Evolutionary conservation across 2,113 vertebrate genomes (phyloP), one percentile per base, ranked within the genome.

Genomic region (Mixornis gularis): DNA sequence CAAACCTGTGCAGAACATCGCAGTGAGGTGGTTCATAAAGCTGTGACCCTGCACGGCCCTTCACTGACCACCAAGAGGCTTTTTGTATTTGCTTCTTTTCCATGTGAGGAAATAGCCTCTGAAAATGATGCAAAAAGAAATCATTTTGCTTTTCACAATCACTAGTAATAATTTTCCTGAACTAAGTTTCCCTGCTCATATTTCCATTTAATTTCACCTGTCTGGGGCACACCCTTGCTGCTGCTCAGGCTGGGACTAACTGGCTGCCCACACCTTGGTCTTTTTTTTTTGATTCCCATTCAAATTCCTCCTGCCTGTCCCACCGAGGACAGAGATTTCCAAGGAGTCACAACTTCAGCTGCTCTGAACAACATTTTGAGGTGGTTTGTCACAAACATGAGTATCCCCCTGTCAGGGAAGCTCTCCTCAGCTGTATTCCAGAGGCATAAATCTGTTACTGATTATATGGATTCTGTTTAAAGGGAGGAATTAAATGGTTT

Each of bases 371-470:
- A 16, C 7, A 3, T 65, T 76, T 68, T n/a, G 1, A 76, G 44
- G 49, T 29, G 38, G 12, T 58, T 89, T 44, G 26, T 43, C 3
- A 3, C 6, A 36, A 72, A 20, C 44, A 43, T 2, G 22, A 89
- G 70, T 27, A 34, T 83, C 24, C 22, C 16, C 8, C 55, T 82
- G 43, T 70, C 36, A 20, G 21, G 53, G 43, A 69, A 66, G n/a
- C 21, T 87, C 81, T 72, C 19, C 21, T 63, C 58, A 58, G 53
- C 55, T 70, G 55, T 43, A 13, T 56, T 95, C 58, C 64, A 92
- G 74, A 55, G 79, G 48, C 72, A 93, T 91, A 79, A 94, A 93
- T 95, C 70, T 93, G 36, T 38, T 87, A 22, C 82, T 85, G 85
- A 91, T 87, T 85, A 34, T 22, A 55, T 32, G 44, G 82, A 64